phyloP scores from a whole-genome alignment of 2,888 invertebrate species.

The Hypomecis atomaria region DNA sequence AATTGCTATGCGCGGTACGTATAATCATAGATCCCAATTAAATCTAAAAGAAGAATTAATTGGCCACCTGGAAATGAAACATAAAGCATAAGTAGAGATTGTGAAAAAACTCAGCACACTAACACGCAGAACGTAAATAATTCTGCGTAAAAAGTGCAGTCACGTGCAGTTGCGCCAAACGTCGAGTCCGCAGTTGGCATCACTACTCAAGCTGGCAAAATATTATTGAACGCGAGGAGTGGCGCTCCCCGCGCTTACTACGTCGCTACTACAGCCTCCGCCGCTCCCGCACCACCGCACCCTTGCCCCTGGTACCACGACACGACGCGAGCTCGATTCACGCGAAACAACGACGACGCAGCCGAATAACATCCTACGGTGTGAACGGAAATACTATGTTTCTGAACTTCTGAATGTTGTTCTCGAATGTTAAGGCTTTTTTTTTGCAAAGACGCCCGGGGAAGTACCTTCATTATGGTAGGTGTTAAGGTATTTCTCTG shows the following conservation, averaged over 20 bases:
- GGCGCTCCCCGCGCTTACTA: slow-evolving; percentile 62
- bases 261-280: slow-evolving; percentile 73
- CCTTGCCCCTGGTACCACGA: slow-evolving; percentile 56
- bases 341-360: slow-evolving; percentile 27
- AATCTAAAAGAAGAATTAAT: too few relatives aligned
- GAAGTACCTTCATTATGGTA: too few relatives aligned
- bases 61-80: neutral
- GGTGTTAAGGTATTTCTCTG: too few relatives aligned
- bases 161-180: slow-evolving; percentile 7
- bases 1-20: too few relatives aligned
- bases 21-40: too few relatives aligned
- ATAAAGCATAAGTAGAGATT: neutral
- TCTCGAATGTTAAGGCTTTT: neutral
- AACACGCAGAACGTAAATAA: neutral
- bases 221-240: slow-evolving; percentile 65
- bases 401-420: neutral
- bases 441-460: too few relatives aligned
- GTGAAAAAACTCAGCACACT: neutral
- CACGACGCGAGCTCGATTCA: slow-evolving; percentile 42
- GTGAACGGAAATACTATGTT: neutral
- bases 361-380: slow-evolving; percentile 19
- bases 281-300: slow-evolving; percentile 53
- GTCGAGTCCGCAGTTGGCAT: slow-evolving; percentile 39
- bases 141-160: slow-evolving; percentile 18
- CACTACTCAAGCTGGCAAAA: slow-evolving; percentile 54